Conservation (phyloP, 35 echinoderm and acorn worm species). For the Strongylocentrotus purpuratus region DNA sequence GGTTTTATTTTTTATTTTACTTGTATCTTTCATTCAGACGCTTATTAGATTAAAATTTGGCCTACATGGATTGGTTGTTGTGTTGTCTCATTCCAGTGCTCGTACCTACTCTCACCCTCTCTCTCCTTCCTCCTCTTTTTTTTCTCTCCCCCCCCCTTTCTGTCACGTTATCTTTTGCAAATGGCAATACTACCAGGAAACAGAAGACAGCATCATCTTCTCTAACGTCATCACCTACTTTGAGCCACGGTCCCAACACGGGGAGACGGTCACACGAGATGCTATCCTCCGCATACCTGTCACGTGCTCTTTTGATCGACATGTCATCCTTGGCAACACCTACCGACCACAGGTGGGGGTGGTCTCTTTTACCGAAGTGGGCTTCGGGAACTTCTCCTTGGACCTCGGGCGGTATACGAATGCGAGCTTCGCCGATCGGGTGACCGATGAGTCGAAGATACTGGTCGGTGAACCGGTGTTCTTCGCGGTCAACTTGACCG, state of each 20-base stretch:
- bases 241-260: background rate
- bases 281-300: background rate
- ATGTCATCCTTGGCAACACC: conserved; percentile 5
- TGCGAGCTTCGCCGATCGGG: background rate
- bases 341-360: conserved; percentile 25
- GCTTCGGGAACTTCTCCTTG: conserved; percentile 28
- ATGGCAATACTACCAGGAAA: background rate
- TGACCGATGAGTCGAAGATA: background rate
- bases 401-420: background rate
- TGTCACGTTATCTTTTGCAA: background rate
- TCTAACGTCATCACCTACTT: conserved; percentile 36
- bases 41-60: too few relatives aligned
- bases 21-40: too few relatives aligned
- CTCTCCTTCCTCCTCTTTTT: background rate
- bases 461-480: conserved; percentile 6
- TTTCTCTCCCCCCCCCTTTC: background rate
- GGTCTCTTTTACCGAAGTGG: background rate
- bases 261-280: conserved; percentile 7
- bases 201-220: conserved; percentile 25
- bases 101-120: background rate
- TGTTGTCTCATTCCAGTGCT: too few relatives aligned
- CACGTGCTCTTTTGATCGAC: conserved; percentile 27
- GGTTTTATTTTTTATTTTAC: too few relatives aligned
- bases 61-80: too few relatives aligned
- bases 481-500: conserved; percentile 34